These are phyloP conservation scores for Microcebus murinus DNA, from an alignment of 2,113 vertebrate genomes.

Conservation along the genomic window DNA sequence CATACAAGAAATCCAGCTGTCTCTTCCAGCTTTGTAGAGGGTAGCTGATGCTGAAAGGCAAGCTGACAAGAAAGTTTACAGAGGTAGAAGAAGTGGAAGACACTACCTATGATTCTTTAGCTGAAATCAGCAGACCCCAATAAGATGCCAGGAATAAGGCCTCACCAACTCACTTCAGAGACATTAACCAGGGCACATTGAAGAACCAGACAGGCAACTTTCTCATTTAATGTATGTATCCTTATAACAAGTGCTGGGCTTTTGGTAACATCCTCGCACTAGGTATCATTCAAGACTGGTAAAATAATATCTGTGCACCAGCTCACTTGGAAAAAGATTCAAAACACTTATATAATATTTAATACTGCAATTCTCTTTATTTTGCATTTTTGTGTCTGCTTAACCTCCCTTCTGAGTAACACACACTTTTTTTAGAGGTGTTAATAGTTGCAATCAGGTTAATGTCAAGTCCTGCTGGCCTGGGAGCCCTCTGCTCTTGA, in stretches of 20 bases:
- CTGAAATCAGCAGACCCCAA: not conserved
- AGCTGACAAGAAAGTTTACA: not conserved
- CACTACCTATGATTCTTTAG: not conserved
- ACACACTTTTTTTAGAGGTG: slow-evolving; percentile 13
- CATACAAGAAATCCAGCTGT: not conserved
- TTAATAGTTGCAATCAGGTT: slow-evolving; percentile 48
- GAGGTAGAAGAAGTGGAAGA: not conserved
- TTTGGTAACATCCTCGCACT: not conserved
- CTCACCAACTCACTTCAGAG: not conserved
- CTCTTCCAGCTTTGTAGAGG: no score
- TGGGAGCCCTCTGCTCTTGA: not conserved
- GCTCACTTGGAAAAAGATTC: not conserved
- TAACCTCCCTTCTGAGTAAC: not conserved
- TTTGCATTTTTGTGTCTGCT: not conserved
- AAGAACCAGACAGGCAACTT: not conserved
- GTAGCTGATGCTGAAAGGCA: not conserved
- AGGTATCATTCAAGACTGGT: not conserved
- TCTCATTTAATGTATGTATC: not conserved
- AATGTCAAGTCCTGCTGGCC: slow-evolving; percentile 21
- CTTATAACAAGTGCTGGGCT: no score
- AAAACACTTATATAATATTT: not conserved
- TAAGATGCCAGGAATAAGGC: not conserved
- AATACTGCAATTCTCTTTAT: not conserved
- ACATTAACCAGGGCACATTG: not conserved
- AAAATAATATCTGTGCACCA: not conserved